Evolutionary conservation across 2,797 vertebrate species (phyloP), one percentile per base, ranked within the genome.

Genomic region (Argentina silus): DNA sequence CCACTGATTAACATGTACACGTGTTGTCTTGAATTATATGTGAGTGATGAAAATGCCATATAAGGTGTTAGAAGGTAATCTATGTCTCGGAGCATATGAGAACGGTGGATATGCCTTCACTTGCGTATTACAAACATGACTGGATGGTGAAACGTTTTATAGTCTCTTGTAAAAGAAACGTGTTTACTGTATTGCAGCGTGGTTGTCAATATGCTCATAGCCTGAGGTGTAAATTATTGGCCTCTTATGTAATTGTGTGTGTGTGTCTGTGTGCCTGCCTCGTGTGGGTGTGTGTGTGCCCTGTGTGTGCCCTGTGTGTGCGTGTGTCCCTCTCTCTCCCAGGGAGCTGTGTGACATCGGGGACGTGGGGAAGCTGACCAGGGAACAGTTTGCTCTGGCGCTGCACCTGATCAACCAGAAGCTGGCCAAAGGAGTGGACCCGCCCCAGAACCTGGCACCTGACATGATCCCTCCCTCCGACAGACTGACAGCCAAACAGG

Each of bases 381-480:
- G 96, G 83, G 98, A 99, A 65, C 98, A 99, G 85, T 99, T 99
- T 93, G 96, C 97, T 17, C 91, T 99, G 92, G 97, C 98, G 4
- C 96, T 99, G 78, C 91, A 98, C 91, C 93, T 99, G 82, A 98
- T 99, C 88, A 98, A 96, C 91, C 96, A 97, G 89, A 98, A 97
- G 87, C 87, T 99, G 83, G 90, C 89, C 12, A 98, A 96, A 87
- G 97, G 97, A 74, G 83, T 94, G 73, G 97, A 99, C 60, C 98
- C 97, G 76, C 98, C 98, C 65, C 97, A 97, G 77, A 90, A 77
- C 78, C 95, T 99, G 70, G 89, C 95, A 72, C 88, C 95, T 10
- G 98, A 99, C 72, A 99, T 99, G 98, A 94, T 99, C 71, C 98
- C 98, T 78, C 97, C 97, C 15, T 95, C 96, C 36, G 98, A 99